Conservation (phyloP, 2,797 vertebrate species). For the Cheirogaleus major region DNA sequence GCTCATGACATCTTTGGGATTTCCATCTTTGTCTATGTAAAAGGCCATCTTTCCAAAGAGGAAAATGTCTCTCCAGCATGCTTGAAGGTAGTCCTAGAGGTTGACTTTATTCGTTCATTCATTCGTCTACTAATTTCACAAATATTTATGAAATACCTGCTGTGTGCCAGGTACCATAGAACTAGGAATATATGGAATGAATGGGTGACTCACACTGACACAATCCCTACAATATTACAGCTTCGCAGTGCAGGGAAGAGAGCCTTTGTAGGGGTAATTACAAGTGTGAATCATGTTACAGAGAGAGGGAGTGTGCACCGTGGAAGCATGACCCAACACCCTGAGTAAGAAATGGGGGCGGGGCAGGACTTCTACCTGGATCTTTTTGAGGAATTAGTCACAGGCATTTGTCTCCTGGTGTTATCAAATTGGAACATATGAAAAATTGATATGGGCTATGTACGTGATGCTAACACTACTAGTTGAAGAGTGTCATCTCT, state of each 20-base stretch:
- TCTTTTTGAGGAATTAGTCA: neutral
- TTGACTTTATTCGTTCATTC: neutral
- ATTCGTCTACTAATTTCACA: neutral
- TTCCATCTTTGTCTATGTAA: neutral
- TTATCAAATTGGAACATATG: neutral
- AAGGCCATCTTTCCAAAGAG: neutral
- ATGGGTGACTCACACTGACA: neutral
- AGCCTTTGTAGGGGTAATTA: neutral
- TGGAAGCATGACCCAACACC: neutral
- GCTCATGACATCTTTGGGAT: neutral
- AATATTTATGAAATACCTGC: neutral
- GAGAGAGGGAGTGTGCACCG: neutral
- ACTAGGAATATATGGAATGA: neutral
- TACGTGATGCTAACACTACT: neutral
- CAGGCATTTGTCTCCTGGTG: neutral
- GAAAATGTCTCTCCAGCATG: neutral
- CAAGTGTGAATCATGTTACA: neutral
- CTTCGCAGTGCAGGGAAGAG: neutral
- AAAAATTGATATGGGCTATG: neutral
- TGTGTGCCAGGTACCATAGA: neutral
- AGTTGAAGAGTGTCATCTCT: neutral
- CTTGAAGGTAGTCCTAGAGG: neutral
- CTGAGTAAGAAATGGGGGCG: neutral
- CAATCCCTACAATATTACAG: neutral
- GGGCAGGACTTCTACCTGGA: neutral